Evolutionary conservation across 2,113 vertebrate species (phyloP).

Genomic region (Paradoxurus hermaphroditus): DNA sequence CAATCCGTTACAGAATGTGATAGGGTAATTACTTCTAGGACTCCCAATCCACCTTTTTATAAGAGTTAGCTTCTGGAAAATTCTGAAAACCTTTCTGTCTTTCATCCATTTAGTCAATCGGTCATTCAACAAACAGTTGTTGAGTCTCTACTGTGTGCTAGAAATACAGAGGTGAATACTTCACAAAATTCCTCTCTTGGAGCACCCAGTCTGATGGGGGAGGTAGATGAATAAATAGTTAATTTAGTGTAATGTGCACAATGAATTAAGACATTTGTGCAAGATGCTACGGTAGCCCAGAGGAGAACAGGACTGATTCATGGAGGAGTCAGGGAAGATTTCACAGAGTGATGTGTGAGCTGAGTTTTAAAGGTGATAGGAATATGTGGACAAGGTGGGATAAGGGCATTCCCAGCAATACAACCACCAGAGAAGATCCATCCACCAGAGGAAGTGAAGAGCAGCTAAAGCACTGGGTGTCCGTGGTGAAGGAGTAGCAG

Average conservation of each 20-base stretch:
- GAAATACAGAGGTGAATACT: not conserved
- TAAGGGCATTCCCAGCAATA: not conserved
- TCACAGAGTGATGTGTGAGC: not conserved
- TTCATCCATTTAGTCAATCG: not conserved
- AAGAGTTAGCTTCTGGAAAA: constrained; percentile 78
- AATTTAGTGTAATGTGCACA: not conserved
- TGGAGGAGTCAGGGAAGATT: not conserved
- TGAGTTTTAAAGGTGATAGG: not conserved
- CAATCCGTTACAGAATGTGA: constrained; percentile 85
- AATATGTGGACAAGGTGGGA: not conserved
- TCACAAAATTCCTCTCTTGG: not conserved
- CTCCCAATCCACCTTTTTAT: constrained; percentile 80
- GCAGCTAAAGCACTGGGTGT: not conserved
- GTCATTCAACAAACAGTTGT: not conserved
- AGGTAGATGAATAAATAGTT: not conserved
- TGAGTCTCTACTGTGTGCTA: not conserved
- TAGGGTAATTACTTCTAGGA: constrained; percentile 85
- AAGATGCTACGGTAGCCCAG: not conserved
- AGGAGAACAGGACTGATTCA: not conserved
- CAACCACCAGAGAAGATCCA: not conserved
- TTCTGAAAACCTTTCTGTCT: constrained; percentile 64
- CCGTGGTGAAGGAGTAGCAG: not conserved
- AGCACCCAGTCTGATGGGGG: not conserved
- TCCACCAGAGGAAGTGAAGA: not conserved
- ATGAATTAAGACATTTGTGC: not conserved